Percentiles rank a stretch among this genome's conserved stretches.
Evolutionary conservation across 2,113 vertebrate genomes (phyloP).

Genomic region (Gambusia affinis): DNA sequence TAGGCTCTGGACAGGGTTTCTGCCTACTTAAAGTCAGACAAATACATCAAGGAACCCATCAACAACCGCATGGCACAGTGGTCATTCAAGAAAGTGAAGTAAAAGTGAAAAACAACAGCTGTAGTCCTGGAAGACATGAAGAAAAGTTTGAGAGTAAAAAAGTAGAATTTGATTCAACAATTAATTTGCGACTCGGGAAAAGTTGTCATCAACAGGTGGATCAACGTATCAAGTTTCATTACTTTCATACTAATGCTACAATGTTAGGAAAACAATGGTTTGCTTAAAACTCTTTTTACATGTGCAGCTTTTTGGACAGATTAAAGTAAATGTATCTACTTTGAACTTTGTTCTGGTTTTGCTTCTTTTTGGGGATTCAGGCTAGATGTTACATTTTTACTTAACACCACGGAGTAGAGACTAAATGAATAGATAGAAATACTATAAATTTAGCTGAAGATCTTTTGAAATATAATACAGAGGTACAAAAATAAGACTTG

Average conservation of each 20-base stretch:
- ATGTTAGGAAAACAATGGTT: neutral
- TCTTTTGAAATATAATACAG: neutral
- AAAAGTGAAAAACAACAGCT: conserved; percentile 38
- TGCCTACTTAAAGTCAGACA: conserved; percentile 86
- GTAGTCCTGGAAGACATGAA: neutral
- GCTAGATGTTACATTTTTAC: neutral
- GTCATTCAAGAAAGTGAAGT: conserved; percentile 69
- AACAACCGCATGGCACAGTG: conserved; percentile 83
- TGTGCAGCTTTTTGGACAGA: neutral
- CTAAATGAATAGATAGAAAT: neutral
- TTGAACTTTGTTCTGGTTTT: neutral
- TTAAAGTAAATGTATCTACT: neutral
- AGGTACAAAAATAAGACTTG: neutral
- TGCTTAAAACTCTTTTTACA: neutral
- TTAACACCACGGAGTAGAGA: too few species aligned
- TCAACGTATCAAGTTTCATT: neutral
- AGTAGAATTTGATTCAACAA: neutral
- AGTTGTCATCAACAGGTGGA: neutral
- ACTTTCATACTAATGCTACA: neutral
- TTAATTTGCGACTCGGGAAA: neutral
- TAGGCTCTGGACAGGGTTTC: conserved; percentile 90
- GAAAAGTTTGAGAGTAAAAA: neutral
- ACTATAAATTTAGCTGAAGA: neutral
- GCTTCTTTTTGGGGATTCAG: neutral
- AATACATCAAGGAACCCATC: conserved; percentile 76